Conservation (phyloP, 2,888 invertebrate species). For the Trilocha varians region DNA sequence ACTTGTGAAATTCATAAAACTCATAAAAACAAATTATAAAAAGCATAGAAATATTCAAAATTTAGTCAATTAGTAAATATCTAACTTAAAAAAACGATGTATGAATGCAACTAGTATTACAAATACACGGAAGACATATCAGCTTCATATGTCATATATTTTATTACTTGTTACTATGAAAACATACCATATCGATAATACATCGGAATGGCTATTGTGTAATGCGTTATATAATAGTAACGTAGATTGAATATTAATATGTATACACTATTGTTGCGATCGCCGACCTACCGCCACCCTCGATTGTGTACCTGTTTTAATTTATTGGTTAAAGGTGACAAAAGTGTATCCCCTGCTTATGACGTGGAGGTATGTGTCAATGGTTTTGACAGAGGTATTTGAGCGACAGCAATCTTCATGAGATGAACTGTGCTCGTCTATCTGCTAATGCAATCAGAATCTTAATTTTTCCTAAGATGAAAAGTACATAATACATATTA, state of each 20-base stretch:
- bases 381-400: too few relatives aligned
- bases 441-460: too few relatives aligned
- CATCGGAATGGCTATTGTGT: not conserved
- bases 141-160: not conserved
- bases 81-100: too few relatives aligned
- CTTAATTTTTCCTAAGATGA: too few relatives aligned
- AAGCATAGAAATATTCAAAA: too few relatives aligned
- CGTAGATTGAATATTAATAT: conserved; percentile 1
- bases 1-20: too few relatives aligned
- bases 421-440: too few relatives aligned
- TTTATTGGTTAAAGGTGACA: not conserved
- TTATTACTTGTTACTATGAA: not conserved
- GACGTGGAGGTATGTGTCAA: not conserved
- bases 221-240: not conserved
- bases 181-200: not conserved
- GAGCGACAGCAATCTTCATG: too few relatives aligned
- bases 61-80: too few relatives aligned
- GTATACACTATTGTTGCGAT: not conserved
- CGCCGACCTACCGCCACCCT: not conserved
- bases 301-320: not conserved
- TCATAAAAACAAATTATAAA: too few relatives aligned
- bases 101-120: too few relatives aligned
- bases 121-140: not conserved
- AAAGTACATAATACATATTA: too few relatives aligned
- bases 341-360: not conserved